phyloP scores from a whole-genome alignment of 2,888 invertebrate species.

The Harpalus rubripes region DNA sequence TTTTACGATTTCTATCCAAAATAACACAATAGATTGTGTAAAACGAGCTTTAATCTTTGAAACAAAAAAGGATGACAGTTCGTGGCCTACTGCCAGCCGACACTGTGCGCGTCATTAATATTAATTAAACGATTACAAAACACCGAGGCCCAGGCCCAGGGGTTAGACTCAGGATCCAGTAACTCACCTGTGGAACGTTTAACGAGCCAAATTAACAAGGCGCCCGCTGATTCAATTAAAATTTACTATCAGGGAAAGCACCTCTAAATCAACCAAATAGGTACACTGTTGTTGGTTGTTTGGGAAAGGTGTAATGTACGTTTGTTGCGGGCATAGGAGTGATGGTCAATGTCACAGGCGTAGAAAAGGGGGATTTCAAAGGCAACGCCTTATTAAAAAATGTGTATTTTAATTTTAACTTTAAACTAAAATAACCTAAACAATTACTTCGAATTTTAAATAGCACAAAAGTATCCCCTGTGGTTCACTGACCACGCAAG shows the following conservation, averaged over 20 bases:
- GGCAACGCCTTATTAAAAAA: too few species aligned
- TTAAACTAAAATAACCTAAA: too few species aligned
- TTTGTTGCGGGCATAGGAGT: conserved; percentile 32
- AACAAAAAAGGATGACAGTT: conserved; percentile 42
- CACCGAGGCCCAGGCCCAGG: conserved; percentile 53
- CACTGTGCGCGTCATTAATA: conserved; percentile 61
- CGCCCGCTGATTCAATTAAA: conserved; percentile 67
- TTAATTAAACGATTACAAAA: conserved; percentile 66
- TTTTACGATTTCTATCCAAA: too few species aligned
- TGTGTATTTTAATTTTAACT: too few species aligned
- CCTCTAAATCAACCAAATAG: conserved; percentile 61
- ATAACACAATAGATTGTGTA: neutral
- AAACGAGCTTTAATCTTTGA: neutral
- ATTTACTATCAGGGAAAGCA: conserved; percentile 61
- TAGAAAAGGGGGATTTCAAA: neutral
- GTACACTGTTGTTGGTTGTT: conserved; percentile 8
- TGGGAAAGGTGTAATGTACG: conserved; percentile 41
- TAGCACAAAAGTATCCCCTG: too few species aligned
- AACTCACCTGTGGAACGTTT: conserved; percentile 64
- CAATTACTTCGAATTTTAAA: too few species aligned
- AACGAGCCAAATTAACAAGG: conserved; percentile 67
- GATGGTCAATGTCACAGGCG: conserved; percentile 30
- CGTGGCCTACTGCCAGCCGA: conserved; percentile 38
- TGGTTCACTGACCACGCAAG: too few species aligned
- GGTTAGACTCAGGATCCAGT: conserved; percentile 54